phyloP scores from a whole-genome alignment of 2,797 vertebrate genomes.

The Esox masquinongy region DNA sequence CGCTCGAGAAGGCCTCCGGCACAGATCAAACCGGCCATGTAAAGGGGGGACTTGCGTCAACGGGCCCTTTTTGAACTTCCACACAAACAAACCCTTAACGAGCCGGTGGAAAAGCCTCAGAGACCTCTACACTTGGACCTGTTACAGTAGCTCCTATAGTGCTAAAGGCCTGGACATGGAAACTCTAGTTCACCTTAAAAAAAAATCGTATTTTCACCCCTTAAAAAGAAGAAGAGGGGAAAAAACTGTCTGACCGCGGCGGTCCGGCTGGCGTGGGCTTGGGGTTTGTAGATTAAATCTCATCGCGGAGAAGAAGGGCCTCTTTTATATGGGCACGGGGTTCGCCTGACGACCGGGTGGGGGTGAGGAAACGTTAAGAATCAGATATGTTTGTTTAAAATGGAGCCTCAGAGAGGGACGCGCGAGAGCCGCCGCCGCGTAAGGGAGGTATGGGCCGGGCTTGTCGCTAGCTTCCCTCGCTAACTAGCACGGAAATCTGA shows the following conservation, averaged over 20 bases:
- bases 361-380: constrained; percentile 51
- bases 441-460: not conserved
- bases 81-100: constrained; percentile 77
- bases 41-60: constrained; percentile 70
- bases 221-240: not conserved
- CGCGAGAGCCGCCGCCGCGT: constrained; percentile 27
- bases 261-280: constrained; percentile 46
- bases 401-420: constrained; percentile 15
- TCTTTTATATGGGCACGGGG: constrained; percentile 65
- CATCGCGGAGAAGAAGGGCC: constrained; percentile 66
- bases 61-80: constrained; percentile 70
- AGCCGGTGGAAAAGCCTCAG: constrained; percentile 61
- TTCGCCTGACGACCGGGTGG: constrained; percentile 46
- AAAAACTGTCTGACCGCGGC: not conserved
- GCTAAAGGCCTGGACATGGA: constrained; percentile 56
- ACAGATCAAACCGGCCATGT: constrained; percentile 75
- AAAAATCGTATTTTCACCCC: constrained; percentile 56
- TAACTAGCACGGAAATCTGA: too few relatives aligned
- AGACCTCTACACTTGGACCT: not conserved
- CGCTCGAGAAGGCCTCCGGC: constrained; percentile 62
- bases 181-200: constrained; percentile 52
- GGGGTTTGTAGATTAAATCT: constrained; percentile 58
- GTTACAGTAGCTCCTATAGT: constrained; percentile 13
- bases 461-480: not conserved
- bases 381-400: constrained; percentile 65